Conservation (phyloP, 2,797 vertebrate species). For the Microtus agrestis region DNA sequence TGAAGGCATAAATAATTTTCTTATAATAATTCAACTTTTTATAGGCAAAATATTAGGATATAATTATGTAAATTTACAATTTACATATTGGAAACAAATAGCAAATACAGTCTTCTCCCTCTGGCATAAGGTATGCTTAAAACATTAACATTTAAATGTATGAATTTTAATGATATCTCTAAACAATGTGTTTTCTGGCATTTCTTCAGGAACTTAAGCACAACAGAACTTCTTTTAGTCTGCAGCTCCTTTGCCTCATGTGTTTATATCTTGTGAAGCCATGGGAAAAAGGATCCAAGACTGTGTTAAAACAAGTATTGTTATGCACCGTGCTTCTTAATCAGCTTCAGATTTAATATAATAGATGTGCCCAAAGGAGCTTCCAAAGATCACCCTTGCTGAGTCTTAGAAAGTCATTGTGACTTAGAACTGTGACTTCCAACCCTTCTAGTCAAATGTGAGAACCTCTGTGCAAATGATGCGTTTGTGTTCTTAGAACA, state of each 20-base stretch:
- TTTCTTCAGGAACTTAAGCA: slow-evolving; percentile 54
- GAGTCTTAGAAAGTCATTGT: neutral
- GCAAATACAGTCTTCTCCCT: slow-evolving; percentile 61
- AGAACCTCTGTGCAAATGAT: neutral
- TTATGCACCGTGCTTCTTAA: neutral
- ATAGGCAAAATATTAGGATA: slow-evolving; percentile 76
- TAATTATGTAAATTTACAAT: slow-evolving; percentile 68
- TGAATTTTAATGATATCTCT: slow-evolving; percentile 75
- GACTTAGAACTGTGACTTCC: neutral
- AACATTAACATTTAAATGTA: slow-evolving; percentile 78
- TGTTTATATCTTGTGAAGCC: neutral
- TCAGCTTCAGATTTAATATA: neutral
- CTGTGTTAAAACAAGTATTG: neutral
- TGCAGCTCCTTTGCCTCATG: neutral
- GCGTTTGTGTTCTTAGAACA: neutral
- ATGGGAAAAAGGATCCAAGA: neutral
- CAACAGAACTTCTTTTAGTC: slow-evolving; percentile 2
- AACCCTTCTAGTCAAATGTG: neutral
- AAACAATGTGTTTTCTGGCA: slow-evolving; percentile 65
- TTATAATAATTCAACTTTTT: slow-evolving; percentile 68
- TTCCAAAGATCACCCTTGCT: neutral
- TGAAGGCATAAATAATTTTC: slow-evolving; percentile 54
- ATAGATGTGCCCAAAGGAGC: neutral
- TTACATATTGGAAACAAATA: slow-evolving; percentile 73
- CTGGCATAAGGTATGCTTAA: slow-evolving; percentile 68